phyloP scores from a whole-genome alignment of 2,888 invertebrate genomes.

The Lamellibrachia satsuma region DNA sequence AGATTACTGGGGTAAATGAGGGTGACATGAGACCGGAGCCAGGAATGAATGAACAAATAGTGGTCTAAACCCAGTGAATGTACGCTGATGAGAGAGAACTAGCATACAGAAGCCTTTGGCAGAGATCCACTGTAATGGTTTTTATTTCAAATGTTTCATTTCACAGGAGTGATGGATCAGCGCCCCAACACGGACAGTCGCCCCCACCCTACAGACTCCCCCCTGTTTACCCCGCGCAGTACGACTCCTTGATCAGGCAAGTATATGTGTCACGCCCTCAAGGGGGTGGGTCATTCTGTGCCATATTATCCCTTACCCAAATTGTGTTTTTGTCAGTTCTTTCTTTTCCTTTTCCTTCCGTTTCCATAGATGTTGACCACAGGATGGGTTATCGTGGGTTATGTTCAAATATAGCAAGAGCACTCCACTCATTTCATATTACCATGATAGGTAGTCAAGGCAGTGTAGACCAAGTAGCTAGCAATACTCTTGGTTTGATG shows the following conservation, averaged over 20 bases:
- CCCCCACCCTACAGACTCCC: neutral
- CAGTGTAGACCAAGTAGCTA: neutral
- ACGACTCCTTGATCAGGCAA: neutral
- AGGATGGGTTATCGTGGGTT: too few species aligned
- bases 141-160: neutral
- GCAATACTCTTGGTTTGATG: neutral
- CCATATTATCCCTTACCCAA: neutral
- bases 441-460: neutral
- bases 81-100: too few species aligned
- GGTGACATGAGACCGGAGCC: too few species aligned
- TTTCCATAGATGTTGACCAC: too few species aligned
- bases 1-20: too few species aligned
- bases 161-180: neutral
- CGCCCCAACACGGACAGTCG: neutral
- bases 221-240: neutral
- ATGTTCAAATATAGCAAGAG: too few species aligned
- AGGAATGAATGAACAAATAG: too few species aligned
- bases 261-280: neutral
- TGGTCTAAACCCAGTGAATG: too few species aligned
- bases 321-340: neutral
- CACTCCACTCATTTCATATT: too few species aligned
- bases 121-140: neutral
- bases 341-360: too few species aligned
- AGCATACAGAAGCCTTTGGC: too few species aligned
- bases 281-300: neutral